These are phyloP conservation scores for Papilio polytes DNA, from an alignment of 1,140 invertebrate species.

Conservation along the genomic window DNA sequence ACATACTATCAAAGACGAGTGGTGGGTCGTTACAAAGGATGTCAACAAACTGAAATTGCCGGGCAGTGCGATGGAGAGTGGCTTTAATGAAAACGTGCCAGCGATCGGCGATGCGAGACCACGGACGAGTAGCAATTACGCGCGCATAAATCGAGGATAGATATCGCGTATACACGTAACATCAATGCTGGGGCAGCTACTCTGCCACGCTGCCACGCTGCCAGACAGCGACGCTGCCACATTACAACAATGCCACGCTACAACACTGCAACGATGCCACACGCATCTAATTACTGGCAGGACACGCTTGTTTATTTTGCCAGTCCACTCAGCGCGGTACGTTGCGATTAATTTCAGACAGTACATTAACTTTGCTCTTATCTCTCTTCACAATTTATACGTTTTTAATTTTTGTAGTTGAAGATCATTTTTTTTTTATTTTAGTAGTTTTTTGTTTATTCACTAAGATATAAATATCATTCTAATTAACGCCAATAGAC, in stretches of 20 bases:
- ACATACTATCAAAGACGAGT: constrained; percentile 5
- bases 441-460: too few relatives aligned
- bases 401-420: too few relatives aligned
- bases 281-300: constrained; percentile 33
- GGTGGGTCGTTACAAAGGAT: constrained; percentile 10
- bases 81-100: constrained; percentile 51
- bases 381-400: too few relatives aligned
- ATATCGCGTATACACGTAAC: constrained; percentile 1
- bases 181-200: neutral
- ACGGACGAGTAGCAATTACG: constrained; percentile 49
- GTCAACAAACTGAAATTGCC: constrained; percentile 35
- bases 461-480: too few relatives aligned
- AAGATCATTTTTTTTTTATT: too few relatives aligned
- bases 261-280: neutral
- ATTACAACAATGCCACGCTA: neutral
- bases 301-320: constrained; percentile 32
- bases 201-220: neutral
- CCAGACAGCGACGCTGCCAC: neutral
- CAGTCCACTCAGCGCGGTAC: neutral
- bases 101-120: constrained; percentile 44
- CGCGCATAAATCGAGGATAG: constrained; percentile 44
- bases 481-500: too few relatives aligned
- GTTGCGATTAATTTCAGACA: neutral
- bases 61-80: constrained; percentile 24
- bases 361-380: neutral